Conservation (phyloP, 1,140 invertebrate species). For the Conopomorpha cramerella region DNA sequence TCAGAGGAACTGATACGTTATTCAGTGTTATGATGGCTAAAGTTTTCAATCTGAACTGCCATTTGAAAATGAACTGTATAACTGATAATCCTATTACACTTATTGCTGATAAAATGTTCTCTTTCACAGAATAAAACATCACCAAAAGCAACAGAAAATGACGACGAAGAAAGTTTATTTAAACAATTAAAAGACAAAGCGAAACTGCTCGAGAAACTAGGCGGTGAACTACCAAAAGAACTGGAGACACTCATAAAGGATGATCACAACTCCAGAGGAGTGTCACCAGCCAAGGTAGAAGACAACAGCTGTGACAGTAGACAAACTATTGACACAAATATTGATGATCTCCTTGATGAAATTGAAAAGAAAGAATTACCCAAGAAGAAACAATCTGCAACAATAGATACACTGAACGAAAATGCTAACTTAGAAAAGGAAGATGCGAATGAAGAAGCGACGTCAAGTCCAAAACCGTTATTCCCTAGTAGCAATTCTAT, state of each 20-base stretch:
- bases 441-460: constrained; percentile 30
- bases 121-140: constrained; percentile 13
- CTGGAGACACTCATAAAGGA: constrained; percentile 37
- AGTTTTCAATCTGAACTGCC: constrained; percentile 37
- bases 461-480: constrained; percentile 21
- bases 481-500: constrained; percentile 24
- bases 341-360: constrained; percentile 43
- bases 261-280: constrained; percentile 14
- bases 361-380: constrained; percentile 47
- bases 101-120: constrained; percentile 2
- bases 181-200: constrained; percentile 42
- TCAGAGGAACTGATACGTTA: constrained; percentile 18
- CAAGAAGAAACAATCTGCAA: too few relatives aligned
- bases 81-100: neutral
- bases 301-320: constrained; percentile 11
- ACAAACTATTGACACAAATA: constrained; percentile 16
- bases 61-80: constrained; percentile 25
- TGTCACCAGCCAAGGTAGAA: constrained; percentile 15
- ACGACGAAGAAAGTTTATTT: constrained; percentile 32
- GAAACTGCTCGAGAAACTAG: constrained; percentile 39
- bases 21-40: constrained; percentile 26
- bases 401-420: too few relatives aligned
- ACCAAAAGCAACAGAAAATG: constrained; percentile 18
- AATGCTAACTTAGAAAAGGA: too few relatives aligned
- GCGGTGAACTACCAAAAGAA: constrained; percentile 38